Conservation (phyloP, 1,140 invertebrate species). For the Drosophila biarmipes region DNA sequence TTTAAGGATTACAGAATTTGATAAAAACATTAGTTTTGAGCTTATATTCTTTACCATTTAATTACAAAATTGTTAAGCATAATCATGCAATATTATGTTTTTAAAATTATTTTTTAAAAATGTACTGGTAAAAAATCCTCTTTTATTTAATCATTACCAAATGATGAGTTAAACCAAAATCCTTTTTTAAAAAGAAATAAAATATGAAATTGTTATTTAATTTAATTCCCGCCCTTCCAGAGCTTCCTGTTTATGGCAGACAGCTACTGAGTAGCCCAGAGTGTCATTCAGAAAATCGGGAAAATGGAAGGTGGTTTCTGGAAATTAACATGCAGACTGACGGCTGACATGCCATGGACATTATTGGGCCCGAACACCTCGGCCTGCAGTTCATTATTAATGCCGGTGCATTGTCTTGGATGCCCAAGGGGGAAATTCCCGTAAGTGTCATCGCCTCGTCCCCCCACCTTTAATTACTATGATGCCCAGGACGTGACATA, state of each 20-base stretch:
- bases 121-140: too few species aligned
- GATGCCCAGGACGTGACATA: slow-evolving; percentile 21
- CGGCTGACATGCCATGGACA: slow-evolving; percentile 53
- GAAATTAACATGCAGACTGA: slow-evolving; percentile 57
- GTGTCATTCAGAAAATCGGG: slow-evolving; percentile 29
- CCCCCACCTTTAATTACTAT: slow-evolving; percentile 16
- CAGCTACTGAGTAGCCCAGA: slow-evolving; percentile 40
- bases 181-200: too few species aligned
- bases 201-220: too few species aligned
- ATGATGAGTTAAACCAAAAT: too few species aligned
- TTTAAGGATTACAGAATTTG: too few species aligned
- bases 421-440: not conserved
- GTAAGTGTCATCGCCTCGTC: slow-evolving; percentile 4
- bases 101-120: too few species aligned
- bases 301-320: slow-evolving; percentile 24
- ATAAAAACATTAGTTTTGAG: too few species aligned
- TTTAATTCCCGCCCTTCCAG: slow-evolving; percentile 9
- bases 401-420: slow-evolving; percentile 32
- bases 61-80: too few species aligned
- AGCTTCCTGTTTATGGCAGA: slow-evolving; percentile 43
- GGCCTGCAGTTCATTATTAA: slow-evolving; percentile 72
- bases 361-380: slow-evolving; percentile 32
- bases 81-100: too few species aligned
- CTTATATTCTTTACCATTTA: too few species aligned
- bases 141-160: too few species aligned